phyloP scores from a whole-genome alignment of 1,140 invertebrate genomes.

The Oedothorax gibbosus region DNA sequence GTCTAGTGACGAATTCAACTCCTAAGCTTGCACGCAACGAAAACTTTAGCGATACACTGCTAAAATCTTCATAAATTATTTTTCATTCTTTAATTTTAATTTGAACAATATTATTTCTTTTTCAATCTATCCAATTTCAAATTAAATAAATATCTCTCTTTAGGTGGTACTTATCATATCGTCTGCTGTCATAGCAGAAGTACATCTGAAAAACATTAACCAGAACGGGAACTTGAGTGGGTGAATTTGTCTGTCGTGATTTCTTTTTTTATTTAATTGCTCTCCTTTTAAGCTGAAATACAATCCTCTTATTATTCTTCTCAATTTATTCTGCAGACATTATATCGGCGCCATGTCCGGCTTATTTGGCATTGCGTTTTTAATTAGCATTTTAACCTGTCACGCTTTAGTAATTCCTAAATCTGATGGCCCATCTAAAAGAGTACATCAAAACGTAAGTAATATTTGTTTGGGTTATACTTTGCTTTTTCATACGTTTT shows the following conservation, averaged over 20 bases:
- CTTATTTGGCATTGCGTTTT: background rate
- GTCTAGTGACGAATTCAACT: too few relatives aligned
- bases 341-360: constrained; percentile 31
- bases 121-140: background rate
- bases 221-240: constrained; percentile 49
- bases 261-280: constrained; percentile 35
- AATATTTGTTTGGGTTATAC: background rate
- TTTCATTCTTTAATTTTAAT: background rate
- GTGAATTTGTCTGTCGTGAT: constrained; percentile 27
- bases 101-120: background rate
- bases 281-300: constrained; percentile 27
- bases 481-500: too few relatives aligned
- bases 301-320: constrained; percentile 22
- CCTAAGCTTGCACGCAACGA: background rate
- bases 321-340: background rate
- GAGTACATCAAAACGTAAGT: constrained; percentile 51
- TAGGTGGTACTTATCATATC: constrained; percentile 39
- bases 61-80: background rate
- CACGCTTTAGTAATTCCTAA: constrained; percentile 44
- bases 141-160: background rate
- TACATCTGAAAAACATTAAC: constrained; percentile 60
- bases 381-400: background rate
- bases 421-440: constrained; percentile 40
- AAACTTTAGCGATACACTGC: background rate
- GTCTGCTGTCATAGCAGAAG: constrained; percentile 46